Base-by-base conservation (phyloP, 2,888 invertebrate genomes). In the Drosophila meridionalis region DNA sequence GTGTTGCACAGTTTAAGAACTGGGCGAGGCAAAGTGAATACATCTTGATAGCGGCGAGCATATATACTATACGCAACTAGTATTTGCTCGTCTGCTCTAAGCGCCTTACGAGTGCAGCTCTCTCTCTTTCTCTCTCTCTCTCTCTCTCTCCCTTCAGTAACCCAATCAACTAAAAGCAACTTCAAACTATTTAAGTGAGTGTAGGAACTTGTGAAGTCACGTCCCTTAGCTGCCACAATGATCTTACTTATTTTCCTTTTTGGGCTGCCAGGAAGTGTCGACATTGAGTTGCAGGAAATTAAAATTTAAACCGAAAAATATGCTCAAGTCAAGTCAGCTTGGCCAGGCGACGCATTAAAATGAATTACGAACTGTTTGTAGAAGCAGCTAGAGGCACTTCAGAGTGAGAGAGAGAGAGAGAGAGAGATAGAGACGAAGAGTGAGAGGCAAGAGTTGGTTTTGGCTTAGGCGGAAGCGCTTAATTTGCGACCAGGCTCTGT, bases 261-360 rank as follows among this genome's bases (percentile, higher is more conserved):
- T 32, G 6, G 9, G 30, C 26, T 9, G 30, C 32, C 65, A 73
- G 86, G 88, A 89, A 80, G 90, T 74, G 52, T 75, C 52, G 62
- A 76, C 76, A 73, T 75, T 79, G 83, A 81, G 84, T 78, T 76
- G 73, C 90, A 89, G 87, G 87, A 87, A 87, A 87, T 89, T 89
- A 87, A 80, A 86, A 83, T 90, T 87, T 82, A 80, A 69, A 57
- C 73, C 83, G 3, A 78, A 79, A 70, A 80, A 76, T 69, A 76
- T 76, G 72, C 60, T 75, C 57, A 60, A 58, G 60, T 70, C 63
- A 64, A 55, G 26, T 53, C 36, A 26, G 53, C 52, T 26, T 4
- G 34, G 47, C 45, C 30, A 34, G 58, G 48, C 69, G 68, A 69
- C 52, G 60, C 74, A 75, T 76, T 73, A 73, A 80, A 83, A 76